Evolutionary conservation across 1,140 invertebrate genomes (phyloP), one percentile per base, ranked within the genome.

Genomic region (Drosophila burlai): DNA sequence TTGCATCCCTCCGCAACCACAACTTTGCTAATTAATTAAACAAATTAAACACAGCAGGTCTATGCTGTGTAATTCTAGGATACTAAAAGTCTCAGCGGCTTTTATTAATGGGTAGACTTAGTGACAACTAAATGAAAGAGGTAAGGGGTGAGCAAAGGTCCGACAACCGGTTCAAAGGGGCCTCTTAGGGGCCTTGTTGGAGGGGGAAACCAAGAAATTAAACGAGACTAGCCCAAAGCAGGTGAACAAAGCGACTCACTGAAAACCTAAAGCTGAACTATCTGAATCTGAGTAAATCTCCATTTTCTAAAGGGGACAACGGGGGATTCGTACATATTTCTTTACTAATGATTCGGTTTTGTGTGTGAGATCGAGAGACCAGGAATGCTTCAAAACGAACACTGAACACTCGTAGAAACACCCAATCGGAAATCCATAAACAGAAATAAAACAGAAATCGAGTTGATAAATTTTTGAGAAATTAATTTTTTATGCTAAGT

Each of bases 401-500:
- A 31, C 40, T 36, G 31, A 54, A 31, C 26, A 31, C 26, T 18
- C 16, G 29, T 13, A 15, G 31, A 21, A 34, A 46, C 5, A 18
- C 59, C 43, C 15, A 57, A 42, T 55, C 40, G 40, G 31, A 52
- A 61, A 68, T 52, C 38, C 50, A 55, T 55, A 34, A 57, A 29
- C 36, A 75, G 52, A 74, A 77, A 75, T 43, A 47, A 38, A 76
- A 52, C 60, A 55, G 34, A 24, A 26, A 21, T 31, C 42, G 36
- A 62, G 50, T 40, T 68, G 21, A 38, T 29, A 24, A 43, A 31
- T 50, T 71, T 82, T 81, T 79, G 78, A 74, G 66, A 89, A 80
- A 90, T 89, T 80, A 66, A 69, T 80, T 66, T 90, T 84, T 80
- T 81, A 90, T 90, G 85, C 81, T 74, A 84, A 89, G 54, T 63